Evolutionary conservation across 2,113 vertebrate species (phyloP), one percentile per base, ranked within the genome.

Genomic region (Scartelaos histophorus): DNA sequence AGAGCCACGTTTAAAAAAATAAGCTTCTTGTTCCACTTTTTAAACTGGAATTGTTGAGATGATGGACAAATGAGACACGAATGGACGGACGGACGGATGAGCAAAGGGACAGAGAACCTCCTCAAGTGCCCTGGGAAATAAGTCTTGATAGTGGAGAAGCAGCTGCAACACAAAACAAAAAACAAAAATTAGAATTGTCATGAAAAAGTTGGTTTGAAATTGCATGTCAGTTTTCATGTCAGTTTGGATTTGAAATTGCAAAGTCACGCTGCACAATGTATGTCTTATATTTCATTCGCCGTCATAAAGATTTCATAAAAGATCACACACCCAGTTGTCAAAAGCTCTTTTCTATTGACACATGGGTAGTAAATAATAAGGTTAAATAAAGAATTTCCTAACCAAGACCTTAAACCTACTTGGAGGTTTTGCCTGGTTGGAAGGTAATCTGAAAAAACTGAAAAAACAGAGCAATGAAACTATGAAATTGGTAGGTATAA

Each of bases 41-140:
- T 25, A 7, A 46, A 47, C 67, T 49, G 47, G 77, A 51, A 74
- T 29, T 71, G 61, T 80, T 71, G 53, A n/a, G 25, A 38, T 70
- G 51, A 67, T 46, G 66, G 62, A 65, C 51, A 78, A 69, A 74
- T 69, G 43, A 74, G 74, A 73, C 57, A 69, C 53, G 66, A 65
- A 35, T 15, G 71, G 67, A 74, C 76, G 3, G 77, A 56, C 34
- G n/a, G n/a, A n/a, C n/a, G 69, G 66, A 24, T 46, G 13, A 38
- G 73, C 5, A 51, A 67, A 24, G 67, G 24, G 16, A 24, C 19
- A 43, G 3, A 4, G 71, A 76, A 25, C 56, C 16, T 71, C 25
- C 66, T 17, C 47, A 58, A 16, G 68, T 13, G 65, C 62, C n/a
- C 1, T 0, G 1, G 15, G 49, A 22, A 68, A 49, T 7, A 21